Evolutionary conservation across 2,797 vertebrate species (phyloP).

Genomic region (Gobionotothen gibberifrons): DNA sequence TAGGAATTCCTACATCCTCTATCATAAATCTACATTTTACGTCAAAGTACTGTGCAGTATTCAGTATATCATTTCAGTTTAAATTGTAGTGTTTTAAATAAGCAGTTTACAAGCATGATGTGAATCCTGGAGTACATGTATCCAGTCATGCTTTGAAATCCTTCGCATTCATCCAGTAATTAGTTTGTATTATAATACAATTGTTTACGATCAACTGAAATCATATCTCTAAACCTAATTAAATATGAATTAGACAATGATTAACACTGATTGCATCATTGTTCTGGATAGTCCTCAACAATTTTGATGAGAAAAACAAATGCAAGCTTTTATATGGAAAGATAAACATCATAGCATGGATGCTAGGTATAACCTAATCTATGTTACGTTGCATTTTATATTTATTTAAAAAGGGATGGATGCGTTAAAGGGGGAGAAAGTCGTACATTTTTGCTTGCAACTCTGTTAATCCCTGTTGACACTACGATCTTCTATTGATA

Average conservation of each 20-base stretch:
- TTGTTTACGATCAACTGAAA: background rate
- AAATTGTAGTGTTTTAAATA: background rate
- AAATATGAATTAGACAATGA: background rate
- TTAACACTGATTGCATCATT: slow-evolving; percentile 7
- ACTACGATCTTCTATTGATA: background rate
- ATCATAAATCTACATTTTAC: background rate
- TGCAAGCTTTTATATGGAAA: background rate
- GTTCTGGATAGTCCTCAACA: background rate
- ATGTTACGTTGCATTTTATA: background rate
- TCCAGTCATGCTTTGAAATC: background rate
- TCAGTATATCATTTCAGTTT: background rate
- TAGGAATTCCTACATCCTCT: background rate
- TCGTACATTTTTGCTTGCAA: background rate
- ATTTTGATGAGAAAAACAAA: slow-evolving; percentile 3
- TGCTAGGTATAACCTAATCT: background rate
- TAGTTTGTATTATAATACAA: background rate
- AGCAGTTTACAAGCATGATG: background rate
- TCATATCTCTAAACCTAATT: background rate
- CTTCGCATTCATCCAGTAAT: background rate
- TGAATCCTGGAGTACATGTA: background rate
- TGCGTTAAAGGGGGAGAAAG: background rate
- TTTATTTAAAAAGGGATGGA: background rate
- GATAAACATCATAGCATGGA: background rate
- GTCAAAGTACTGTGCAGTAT: background rate
- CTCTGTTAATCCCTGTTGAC: background rate